phyloP scores from a whole-genome alignment of 2,113 vertebrate species.

The Salvelinus namaycush region DNA sequence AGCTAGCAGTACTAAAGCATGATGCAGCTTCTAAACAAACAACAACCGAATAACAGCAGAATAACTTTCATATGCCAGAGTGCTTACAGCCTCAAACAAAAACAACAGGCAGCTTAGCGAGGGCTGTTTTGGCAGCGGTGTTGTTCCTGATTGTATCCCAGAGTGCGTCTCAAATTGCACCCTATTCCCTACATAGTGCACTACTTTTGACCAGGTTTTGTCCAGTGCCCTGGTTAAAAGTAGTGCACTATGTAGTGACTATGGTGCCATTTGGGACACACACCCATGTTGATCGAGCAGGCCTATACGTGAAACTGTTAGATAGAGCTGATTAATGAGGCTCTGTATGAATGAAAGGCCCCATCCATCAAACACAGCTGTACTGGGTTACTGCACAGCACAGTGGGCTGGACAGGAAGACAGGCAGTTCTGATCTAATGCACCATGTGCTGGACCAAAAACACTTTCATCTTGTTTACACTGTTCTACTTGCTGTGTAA shows the following conservation, averaged over 20 bases:
- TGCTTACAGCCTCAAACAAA: background rate
- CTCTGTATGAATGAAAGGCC: slow-evolving; percentile 7
- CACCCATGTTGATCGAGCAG: slow-evolving; percentile 30
- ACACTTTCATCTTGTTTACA: background rate
- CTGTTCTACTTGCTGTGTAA: background rate
- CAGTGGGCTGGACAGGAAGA: background rate
- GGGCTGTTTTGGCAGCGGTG: background rate
- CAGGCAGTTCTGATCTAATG: background rate
- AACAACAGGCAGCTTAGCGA: background rate
- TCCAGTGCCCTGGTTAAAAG: no score
- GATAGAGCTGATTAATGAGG: slow-evolving; percentile 18
- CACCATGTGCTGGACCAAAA: slow-evolving; percentile 3
- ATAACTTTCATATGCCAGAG: background rate
- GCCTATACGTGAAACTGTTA: background rate
- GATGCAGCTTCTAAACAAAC: no score
- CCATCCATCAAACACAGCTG: slow-evolving; percentile 4
- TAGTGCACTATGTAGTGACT: no score
- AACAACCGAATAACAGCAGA: background rate
- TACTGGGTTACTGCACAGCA: background rate
- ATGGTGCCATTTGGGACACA: no score
- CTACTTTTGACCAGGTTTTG: no score
- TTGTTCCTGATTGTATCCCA: background rate
- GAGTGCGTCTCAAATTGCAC: no score
- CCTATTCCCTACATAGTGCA: no score
- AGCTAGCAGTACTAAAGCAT: background rate